These are phyloP conservation scores for Plusia festucae DNA, from an alignment of 2,888 invertebrate genomes.

Conservation along the genomic window DNA sequence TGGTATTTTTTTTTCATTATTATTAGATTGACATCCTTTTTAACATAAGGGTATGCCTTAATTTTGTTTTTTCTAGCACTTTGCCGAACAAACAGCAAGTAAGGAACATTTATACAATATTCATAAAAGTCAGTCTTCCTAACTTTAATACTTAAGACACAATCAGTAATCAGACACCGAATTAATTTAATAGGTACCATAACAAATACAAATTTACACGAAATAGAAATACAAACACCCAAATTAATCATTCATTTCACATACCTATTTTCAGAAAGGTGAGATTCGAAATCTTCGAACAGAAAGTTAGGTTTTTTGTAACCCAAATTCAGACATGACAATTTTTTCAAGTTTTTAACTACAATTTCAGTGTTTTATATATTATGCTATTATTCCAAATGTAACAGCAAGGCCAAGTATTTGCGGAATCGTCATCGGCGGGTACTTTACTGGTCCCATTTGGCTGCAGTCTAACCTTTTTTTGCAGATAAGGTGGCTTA, in stretches of 20 bases:
- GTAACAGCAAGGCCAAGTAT: no score
- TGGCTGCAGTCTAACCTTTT: no score
- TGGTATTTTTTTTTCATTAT: neutral
- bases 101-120: neutral
- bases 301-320: neutral
- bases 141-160: neutral
- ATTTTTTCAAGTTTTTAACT: neutral
- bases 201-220: neutral
- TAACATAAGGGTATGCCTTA: neutral
- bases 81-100: neutral
- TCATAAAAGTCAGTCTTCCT: constrained; percentile 3
- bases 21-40: neutral
- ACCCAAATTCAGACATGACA: neutral
- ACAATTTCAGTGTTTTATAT: neutral
- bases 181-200: neutral
- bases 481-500: no score
- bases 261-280: no score
- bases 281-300: no score
- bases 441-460: no score
- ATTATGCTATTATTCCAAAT: neutral
- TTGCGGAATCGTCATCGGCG: no score
- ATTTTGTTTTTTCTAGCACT: neutral
- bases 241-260: no score
- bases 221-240: no score
- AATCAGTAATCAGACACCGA: neutral